Conservation (phyloP, 2,113 vertebrate species). For the Ceratotherium simum region DNA sequence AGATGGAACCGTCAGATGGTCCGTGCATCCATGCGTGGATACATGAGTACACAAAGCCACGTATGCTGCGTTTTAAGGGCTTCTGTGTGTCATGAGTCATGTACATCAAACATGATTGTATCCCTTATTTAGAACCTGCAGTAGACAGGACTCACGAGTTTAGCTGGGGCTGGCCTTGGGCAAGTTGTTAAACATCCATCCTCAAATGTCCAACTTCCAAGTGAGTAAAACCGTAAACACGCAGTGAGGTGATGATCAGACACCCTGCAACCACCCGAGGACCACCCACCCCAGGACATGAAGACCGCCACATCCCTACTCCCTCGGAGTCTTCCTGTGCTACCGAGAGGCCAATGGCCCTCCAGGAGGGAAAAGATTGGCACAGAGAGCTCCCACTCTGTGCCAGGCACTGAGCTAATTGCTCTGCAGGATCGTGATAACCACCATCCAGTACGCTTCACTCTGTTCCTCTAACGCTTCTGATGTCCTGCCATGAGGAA, state of each 20-base stretch:
- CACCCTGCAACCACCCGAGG: background rate
- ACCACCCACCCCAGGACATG: background rate
- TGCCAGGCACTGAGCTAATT: background rate
- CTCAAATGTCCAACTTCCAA: background rate
- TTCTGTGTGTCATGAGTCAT: slow-evolving; percentile 23
- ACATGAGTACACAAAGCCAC: background rate
- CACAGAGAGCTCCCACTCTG: accelerated
- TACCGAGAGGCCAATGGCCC: background rate
- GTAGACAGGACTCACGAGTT: background rate
- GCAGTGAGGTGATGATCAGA: background rate
- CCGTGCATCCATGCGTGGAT: background rate
- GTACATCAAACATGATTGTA: background rate
- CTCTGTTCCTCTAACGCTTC: background rate
- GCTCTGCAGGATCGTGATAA: accelerated
- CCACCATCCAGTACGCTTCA: background rate
- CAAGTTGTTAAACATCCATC: background rate
- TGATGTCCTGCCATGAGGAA: no score
- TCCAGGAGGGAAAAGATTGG: background rate
- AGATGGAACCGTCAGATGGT: background rate
- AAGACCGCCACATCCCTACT: background rate
- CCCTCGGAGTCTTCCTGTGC: background rate
- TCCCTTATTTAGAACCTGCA: background rate
- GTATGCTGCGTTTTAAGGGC: background rate
- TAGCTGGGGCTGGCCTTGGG: background rate
- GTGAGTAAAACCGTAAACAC: background rate